A percentile compares a stretch with the other conserved stretches of the same genome.
Evolutionary conservation across 2,797 vertebrate genomes (phyloP).

Genomic region (Pempheris klunzingeri): DNA sequence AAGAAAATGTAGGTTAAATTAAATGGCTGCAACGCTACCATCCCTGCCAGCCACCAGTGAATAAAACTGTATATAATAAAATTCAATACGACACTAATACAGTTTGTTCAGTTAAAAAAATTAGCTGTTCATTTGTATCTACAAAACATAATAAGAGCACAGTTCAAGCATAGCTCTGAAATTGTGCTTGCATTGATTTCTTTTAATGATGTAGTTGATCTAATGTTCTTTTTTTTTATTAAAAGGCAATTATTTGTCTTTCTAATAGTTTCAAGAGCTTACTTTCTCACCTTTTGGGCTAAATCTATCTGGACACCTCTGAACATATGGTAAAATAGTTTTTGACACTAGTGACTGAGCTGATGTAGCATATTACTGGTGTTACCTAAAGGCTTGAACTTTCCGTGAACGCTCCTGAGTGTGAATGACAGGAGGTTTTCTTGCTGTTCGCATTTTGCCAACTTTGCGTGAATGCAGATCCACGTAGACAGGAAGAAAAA

Average conservation of each 20-base stretch:
- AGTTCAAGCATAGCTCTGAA: too few relatives aligned
- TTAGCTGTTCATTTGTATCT: too few relatives aligned
- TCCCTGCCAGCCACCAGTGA: neutral
- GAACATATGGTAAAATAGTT: neutral
- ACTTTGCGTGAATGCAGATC: neutral
- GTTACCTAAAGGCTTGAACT: slow-evolving; percentile 2
- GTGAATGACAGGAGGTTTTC: slow-evolving; percentile 13
- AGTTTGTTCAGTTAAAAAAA: too few relatives aligned
- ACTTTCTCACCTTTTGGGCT: too few relatives aligned
- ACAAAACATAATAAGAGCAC: too few relatives aligned
- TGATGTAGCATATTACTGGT: neutral
- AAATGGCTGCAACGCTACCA: neutral
- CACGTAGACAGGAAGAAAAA: neutral
- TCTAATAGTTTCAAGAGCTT: neutral
- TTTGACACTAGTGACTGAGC: slow-evolving; percentile 1
- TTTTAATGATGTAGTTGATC: neutral
- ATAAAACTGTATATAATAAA: neutral
- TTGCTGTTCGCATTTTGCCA: neutral
- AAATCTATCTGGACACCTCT: too few relatives aligned
- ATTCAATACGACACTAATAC: too few relatives aligned
- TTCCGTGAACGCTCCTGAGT: neutral
- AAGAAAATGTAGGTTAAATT: too few relatives aligned
- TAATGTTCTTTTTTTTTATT: neutral
- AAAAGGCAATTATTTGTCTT: neutral
- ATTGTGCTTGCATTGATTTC: too few relatives aligned